Evolutionary conservation across 2,113 vertebrate species (phyloP), one percentile per base, ranked within the genome.

Genomic region (Lepus europaeus): DNA sequence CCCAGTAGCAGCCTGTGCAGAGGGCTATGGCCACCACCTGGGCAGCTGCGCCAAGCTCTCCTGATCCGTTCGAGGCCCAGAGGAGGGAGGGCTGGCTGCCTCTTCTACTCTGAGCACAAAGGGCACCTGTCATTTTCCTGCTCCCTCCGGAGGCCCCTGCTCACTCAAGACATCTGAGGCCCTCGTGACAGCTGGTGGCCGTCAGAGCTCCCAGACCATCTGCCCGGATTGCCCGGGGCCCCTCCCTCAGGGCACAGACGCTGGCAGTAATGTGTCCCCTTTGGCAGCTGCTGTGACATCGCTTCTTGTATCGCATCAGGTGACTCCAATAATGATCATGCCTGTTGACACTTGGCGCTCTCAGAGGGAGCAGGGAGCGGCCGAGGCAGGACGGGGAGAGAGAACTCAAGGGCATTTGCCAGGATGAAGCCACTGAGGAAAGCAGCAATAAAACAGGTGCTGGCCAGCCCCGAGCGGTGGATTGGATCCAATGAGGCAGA

Each of bases 261-360:
- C 56, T 90, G 96, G 93, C 72, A 83, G 31, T 91, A 88, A 94
- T 91, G 84, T 39, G 93, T 96, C 97, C 92, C 31, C 61, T 97
- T 97, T 98, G 97, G 93, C 95, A 93, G 80, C 89, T 36, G 23
- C 29, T 91, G 49, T 93, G 94, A 95, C 76, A 96, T 49, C 70
- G 93, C 92, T 97, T 98, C 87, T 87, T 76, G 91, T 73, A 33
- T 96, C 33, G 45, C 78, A 69, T 53, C 95, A 96, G 96, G 97
- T 74, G 82, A 86, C 91, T 96, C 94, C 84, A 94, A 88, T 95
- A 94, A 94, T 78, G 91, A 29, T 76, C 95, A 53, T 82, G 92
- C 68, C 85, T 96, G n/a, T 91, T 95, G 96, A 88, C 91, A 96
- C 83, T 91, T 90, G 85, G 85, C 31, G 63, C 27, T 87, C 66